Conservation (phyloP, 2,797 vertebrate genomes). For the Chrosomus eos region DNA sequence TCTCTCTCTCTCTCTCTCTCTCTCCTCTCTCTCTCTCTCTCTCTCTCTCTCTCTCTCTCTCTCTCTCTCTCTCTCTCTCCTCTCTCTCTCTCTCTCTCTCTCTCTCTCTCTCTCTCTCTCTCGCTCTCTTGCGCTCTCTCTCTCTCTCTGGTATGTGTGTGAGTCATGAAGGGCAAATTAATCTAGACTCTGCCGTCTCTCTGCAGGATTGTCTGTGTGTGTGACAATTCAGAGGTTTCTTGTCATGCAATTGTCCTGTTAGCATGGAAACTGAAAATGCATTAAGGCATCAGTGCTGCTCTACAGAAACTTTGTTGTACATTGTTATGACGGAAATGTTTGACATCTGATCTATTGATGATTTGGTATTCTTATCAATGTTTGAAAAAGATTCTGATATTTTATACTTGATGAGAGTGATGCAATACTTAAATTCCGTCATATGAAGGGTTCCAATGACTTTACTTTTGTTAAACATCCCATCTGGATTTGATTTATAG, state of each 20-base stretch:
- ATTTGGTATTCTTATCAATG: background rate
- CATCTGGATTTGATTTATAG: background rate
- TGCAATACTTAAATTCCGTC: background rate
- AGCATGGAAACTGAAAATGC: background rate
- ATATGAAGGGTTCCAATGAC: background rate
- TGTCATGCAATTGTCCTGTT: background rate
- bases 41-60: conserved; percentile 14
- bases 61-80: background rate
- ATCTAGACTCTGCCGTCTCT: background rate
- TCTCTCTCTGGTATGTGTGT: background rate
- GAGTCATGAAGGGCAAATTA: conserved; percentile 32
- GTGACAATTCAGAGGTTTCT: background rate
- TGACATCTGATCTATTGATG: background rate
- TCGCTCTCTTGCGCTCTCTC: conserved; percentile 59
- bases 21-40: conserved; percentile 11
- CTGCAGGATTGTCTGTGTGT: background rate
- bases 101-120: conserved; percentile 40
- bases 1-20: conserved; percentile 34
- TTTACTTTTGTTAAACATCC: background rate
- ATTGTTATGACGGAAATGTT: background rate
- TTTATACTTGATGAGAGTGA: background rate
- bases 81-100: conserved; percentile 54
- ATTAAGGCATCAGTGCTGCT: background rate
- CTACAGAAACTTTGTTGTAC: background rate
- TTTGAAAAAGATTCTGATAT: background rate